Conservation (phyloP, 2,797 vertebrate species). For the Valencia hispanica region DNA sequence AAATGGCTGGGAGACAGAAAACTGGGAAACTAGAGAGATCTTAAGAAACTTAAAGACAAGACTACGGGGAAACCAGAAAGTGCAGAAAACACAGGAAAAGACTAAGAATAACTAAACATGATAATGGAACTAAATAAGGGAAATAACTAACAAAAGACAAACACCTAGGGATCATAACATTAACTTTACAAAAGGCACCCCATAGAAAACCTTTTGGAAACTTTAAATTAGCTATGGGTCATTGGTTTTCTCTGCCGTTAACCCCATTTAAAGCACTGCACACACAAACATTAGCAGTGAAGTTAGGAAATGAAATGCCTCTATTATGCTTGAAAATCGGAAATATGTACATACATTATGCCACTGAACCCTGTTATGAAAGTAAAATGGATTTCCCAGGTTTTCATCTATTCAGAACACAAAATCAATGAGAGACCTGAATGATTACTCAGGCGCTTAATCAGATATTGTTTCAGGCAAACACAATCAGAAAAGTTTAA, state of each 20-base stretch:
- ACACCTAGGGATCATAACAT: no score
- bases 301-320: not conserved
- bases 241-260: not conserved
- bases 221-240: not conserved
- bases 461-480: not conserved
- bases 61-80: no score
- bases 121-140: no score
- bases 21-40: no score
- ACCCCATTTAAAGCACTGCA: not conserved
- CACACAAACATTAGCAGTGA: not conserved
- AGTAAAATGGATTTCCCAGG: not conserved
- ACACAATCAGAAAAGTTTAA: not conserved
- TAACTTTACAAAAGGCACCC: no score
- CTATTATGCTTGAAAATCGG: not conserved
- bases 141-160: no score
- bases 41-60: no score
- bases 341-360: not conserved
- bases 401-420: not conserved
- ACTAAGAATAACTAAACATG: no score
- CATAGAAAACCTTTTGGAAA: no score
- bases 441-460: not conserved
- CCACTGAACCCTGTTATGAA: not conserved
- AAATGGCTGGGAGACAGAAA: no score
- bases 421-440: slow-evolving; percentile 1
- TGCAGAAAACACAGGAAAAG: no score